phyloP scores from a whole-genome alignment of 2,113 vertebrate species.

The Neotoma lepida region DNA sequence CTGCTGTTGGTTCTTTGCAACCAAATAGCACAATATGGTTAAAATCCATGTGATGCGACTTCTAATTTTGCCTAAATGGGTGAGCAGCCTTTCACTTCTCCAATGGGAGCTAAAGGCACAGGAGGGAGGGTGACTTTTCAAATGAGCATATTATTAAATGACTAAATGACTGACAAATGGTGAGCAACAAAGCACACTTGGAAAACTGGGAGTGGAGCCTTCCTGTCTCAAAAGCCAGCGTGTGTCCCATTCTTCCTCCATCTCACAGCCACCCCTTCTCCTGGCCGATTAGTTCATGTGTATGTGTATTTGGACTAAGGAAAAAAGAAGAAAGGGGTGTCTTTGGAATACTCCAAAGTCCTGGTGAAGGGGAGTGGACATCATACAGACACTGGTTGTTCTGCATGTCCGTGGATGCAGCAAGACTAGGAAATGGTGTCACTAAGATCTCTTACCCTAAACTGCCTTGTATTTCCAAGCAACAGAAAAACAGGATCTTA shows the following conservation, averaged over 20 bases:
- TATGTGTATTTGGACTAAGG: background rate
- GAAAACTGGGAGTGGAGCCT: background rate
- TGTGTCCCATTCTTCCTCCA: background rate
- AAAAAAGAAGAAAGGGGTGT: background rate
- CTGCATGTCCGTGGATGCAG: background rate
- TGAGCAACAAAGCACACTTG: background rate
- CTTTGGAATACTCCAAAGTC: background rate
- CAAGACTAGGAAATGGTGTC: background rate
- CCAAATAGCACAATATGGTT: background rate
- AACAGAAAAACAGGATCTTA: background rate
- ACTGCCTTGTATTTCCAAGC: background rate
- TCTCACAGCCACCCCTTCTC: background rate
- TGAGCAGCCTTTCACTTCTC: background rate
- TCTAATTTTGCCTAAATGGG: background rate
- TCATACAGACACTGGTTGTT: background rate
- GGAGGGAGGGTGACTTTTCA: slow-evolving; percentile 6
- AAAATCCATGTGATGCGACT: background rate
- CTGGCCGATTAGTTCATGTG: background rate
- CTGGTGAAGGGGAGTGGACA: background rate
- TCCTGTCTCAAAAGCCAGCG: slow-evolving; percentile 6
- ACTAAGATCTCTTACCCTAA: background rate
- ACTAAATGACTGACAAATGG: background rate
- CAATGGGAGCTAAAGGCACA: background rate
- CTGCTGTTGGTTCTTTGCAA: background rate
- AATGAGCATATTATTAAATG: slow-evolving; percentile 6